Conservation (phyloP, 2,113 vertebrate genomes). For the Coracopsis vasa region DNA sequence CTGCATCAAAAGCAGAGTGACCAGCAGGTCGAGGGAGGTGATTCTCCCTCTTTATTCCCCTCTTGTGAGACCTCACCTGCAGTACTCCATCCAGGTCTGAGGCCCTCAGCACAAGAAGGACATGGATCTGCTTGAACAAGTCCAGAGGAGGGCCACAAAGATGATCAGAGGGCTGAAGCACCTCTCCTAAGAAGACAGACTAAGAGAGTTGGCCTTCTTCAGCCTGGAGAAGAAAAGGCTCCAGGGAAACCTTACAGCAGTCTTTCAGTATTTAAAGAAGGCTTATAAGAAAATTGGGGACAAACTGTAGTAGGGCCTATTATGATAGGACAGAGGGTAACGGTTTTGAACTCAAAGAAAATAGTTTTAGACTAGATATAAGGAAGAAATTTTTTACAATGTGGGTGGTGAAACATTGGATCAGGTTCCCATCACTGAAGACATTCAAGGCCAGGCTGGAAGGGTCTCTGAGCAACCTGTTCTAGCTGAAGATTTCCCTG, state of each 20-base stretch:
- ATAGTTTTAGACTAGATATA: not conserved
- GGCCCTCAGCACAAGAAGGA: not conserved
- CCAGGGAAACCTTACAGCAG: not conserved
- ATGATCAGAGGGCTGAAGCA: not conserved
- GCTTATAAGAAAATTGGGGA: not conserved
- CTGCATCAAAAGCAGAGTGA: accelerated
- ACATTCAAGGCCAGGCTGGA: not conserved
- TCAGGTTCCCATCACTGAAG: not conserved
- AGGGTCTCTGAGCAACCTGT: not conserved
- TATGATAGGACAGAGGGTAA: not conserved
- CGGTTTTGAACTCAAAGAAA: not conserved
- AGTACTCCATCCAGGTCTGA: not conserved
- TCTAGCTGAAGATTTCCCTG: not conserved
- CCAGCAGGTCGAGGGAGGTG: accelerated
- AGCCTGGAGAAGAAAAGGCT: not conserved
- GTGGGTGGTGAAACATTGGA: not conserved
- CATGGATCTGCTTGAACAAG: accelerated
- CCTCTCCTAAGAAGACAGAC: not conserved
- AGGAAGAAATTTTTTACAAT: not conserved
- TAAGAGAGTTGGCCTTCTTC: not conserved
- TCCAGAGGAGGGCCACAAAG: not conserved
- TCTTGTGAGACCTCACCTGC: not conserved
- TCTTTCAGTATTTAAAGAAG: not conserved
- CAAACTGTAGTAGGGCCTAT: not conserved
- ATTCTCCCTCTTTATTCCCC: not conserved